Conservation (phyloP, 2,888 invertebrate genomes). For the Limnephilus auricula region DNA sequence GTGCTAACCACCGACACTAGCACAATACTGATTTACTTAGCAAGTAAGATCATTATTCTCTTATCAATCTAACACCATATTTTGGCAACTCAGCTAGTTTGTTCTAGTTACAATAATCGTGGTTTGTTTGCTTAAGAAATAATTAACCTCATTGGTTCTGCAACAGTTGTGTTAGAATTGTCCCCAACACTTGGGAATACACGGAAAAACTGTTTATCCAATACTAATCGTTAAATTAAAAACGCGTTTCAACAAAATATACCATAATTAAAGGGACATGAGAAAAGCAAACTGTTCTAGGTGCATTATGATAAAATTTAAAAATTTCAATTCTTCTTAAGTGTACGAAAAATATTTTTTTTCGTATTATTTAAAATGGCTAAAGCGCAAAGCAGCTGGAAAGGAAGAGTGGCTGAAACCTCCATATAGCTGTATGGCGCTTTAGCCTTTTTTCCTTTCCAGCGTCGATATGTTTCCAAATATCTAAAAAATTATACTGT, state of each 20-base stretch:
- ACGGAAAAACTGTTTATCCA: not conserved
- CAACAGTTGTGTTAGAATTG: not conserved
- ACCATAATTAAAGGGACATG: conserved; percentile 13
- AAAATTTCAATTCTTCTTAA: too few species aligned
- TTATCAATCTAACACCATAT: not conserved
- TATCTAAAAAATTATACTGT: too few species aligned
- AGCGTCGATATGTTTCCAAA: too few species aligned
- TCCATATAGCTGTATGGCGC: too few species aligned
- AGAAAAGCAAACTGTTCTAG: not conserved
- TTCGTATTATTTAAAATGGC: too few species aligned
- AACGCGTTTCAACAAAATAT: not conserved
- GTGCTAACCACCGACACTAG: not conserved
- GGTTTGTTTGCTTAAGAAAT: conserved; percentile 23
- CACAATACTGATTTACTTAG: not conserved
- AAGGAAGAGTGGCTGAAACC: too few species aligned
- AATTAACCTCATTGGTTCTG: conserved; percentile 37
- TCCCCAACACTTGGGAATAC: conserved; percentile 24
- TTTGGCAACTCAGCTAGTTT: not conserved
- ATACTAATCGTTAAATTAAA: conserved; percentile 23
- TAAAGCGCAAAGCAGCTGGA: too few species aligned
- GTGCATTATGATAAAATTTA: too few species aligned
- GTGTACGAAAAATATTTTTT: too few species aligned
- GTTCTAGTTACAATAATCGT: not conserved
- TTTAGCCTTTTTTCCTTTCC: too few species aligned
- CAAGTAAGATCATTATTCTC: not conserved